Evolutionary conservation across 1,140 invertebrate species (phyloP), one percentile per base, ranked within the genome.

Genomic region (Drosophila arawakana): DNA sequence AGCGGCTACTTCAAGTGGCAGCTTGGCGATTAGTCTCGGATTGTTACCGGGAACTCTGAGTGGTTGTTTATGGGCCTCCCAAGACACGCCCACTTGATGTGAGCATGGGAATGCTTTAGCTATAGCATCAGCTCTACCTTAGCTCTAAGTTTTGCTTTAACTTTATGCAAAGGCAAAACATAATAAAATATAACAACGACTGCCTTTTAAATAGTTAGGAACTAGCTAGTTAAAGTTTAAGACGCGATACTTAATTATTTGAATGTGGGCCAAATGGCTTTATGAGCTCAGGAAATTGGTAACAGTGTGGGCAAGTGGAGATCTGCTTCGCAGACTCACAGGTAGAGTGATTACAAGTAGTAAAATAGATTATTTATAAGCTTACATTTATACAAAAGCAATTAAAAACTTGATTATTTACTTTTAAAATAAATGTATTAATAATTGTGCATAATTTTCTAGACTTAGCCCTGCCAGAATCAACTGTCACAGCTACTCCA

Each of bases 21-120:
- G 81, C 80, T 68, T 54, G 77, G 61, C 83, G 83, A 88, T 88
- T 88, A 88, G 83, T 78, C 77, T 69, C 84, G 84, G 83, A 74
- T 83, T 58, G 84, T 80, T 82, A 82, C 79, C 80, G 84, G 83
- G 70, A 88, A 88, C 84, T 86, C 61, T 58, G 69, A 73, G 79
- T 80, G 79, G 66, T 88, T 86, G 76, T 86, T 86, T 86, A 86
- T 88, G 82, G 55, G 63, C 79, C 79, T 71, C 76, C 83, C 76
- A 66, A 25, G 63, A 54, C 80, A 86, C 82, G 80, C 82, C 82
- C 83, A 76, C 73, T 77, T 83, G 72, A 68, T 88, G 79, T 43
- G 41, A 43, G 72, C 66, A 44, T 65, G 62, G 62, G 50, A 67
- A 67, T 58, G 50, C 37, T 65, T 39, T 55, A 52, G 30, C 30